Evolutionary conservation across 2,888 invertebrate species (phyloP), one percentile per base, ranked within the genome.

Genomic region (Carcina quercana): DNA sequence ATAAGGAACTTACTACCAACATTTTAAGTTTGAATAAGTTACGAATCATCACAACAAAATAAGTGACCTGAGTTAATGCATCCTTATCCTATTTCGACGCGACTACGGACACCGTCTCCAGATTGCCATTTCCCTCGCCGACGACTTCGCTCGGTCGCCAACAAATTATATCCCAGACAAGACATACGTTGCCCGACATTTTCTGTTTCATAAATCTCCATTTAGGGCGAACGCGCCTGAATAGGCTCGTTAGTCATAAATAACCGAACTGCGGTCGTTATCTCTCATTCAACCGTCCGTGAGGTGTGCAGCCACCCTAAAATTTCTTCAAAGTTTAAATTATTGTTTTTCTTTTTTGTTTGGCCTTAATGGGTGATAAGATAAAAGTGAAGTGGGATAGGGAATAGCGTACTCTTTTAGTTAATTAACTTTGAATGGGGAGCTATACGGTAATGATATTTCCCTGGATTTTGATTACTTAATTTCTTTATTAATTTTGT

Each of bases 201-300:
- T 76, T 75, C 73, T 72, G 66, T 78, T 75, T 72, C 73, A 78
- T 76, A 79, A 78, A 79, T 78, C 74, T 78, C 74, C 71, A 75
- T 76, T 75, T 71, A 63, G 66, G 58, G 58, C 63, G 53, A 11
- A 61, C 61, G 59, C 56, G 56, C 53, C 62, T 79, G 79, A 80
- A 80, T 80, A 73, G 79, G 75, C 75, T 80, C 76, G 79, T 80
- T 79, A 79, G 63, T 75, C 76, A 76, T 78, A 79, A 79, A 79
- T 79, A 79, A 73, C 74, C 72, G 66, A 78, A 79, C 70, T 73
- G 68, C 59, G 67, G 69, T 78, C 79, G 79, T 75, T 79, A 78
- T 68, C 66, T 67, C 64, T 71, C 69, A 78, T 78, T 78, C 78
- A 75, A 47, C 50, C 54, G 6, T 42, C 56, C 59, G 61, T 56